A percentile compares a stretch with the other conserved stretches of the same genome.
Conservation (phyloP, 1,140 invertebrate species). For the Carposina sasakii region DNA sequence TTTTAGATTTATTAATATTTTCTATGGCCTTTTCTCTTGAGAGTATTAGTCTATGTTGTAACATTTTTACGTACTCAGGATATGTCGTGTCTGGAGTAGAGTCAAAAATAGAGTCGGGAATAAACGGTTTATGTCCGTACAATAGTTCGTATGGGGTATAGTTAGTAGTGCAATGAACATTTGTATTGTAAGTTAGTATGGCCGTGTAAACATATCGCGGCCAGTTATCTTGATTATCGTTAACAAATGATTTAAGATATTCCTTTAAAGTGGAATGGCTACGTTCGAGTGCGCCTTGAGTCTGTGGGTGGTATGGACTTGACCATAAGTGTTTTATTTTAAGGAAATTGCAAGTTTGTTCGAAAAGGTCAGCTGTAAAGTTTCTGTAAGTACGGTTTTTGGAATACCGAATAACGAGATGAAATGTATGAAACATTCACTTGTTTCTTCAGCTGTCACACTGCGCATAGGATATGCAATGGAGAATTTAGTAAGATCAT, state of each 20-base stretch:
- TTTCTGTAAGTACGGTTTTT: slow-evolving; percentile 33
- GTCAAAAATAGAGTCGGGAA: slow-evolving; percentile 19
- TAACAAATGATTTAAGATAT: slow-evolving; percentile 36
- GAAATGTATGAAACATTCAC: slow-evolving; percentile 9
- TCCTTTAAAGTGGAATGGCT: slow-evolving; percentile 26
- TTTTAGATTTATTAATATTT: slow-evolving; percentile 3
- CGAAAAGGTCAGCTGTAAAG: slow-evolving; percentile 31
- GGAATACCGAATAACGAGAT: slow-evolving; percentile 28
- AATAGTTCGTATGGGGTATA: slow-evolving; percentile 37
- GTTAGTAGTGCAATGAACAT: slow-evolving; percentile 24
- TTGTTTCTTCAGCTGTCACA: slow-evolving; percentile 12
- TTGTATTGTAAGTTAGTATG: slow-evolving; percentile 35
- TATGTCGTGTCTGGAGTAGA: slow-evolving; percentile 5
- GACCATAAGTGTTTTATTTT: slow-evolving; percentile 35
- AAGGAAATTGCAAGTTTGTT: slow-evolving; percentile 27
- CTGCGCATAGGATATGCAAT: slow-evolving; percentile 6
- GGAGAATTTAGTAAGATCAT: slow-evolving; percentile 18
- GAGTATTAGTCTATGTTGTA: slow-evolving; percentile 3
- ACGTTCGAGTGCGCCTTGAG: slow-evolving; percentile 13
- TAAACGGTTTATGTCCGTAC: slow-evolving; percentile 29
- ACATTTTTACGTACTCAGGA: slow-evolving; percentile 10
- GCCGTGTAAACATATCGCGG: slow-evolving; percentile 25
- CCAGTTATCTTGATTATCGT: slow-evolving; percentile 31
- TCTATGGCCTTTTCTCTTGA: slow-evolving; percentile 3
- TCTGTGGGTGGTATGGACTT: slow-evolving; percentile 29